Base-by-base conservation (phyloP, 2,888 invertebrate genomes). In the Lutraria lutraria region DNA sequence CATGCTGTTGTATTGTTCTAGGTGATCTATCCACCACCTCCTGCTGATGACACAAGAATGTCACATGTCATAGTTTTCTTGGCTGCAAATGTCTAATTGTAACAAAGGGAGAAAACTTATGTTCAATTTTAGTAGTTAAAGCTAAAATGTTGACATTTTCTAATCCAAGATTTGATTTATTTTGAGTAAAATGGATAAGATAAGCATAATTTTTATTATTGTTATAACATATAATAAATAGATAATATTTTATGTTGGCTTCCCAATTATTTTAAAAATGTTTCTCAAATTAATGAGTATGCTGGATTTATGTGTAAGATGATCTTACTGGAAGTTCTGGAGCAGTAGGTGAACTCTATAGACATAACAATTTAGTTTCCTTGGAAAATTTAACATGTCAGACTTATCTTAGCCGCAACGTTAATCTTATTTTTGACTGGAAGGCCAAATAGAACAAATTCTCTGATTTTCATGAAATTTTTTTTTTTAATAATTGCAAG, bases 391-490 rank as follows among this genome's bases (percentile, higher is more conserved):
- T n/a, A 63, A 63, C 63, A 63, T 63, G n/a, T 68, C 43, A 25
- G 12, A 68, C 63, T 68, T 68, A 68, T 68, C 63, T 68, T 68
- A 13, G 10, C 63, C 25, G n/a, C 25, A 25, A 68, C 63, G n/a
- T 68, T 68, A 68, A 68, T 68, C 63, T 68, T 68, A n/a, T n/a
- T 60, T 60, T 68, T 68, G 63, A 68, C 63, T 25, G n/a, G n/a
- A 68, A 25, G 63, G 63, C 63, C 63, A 68, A 68, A 68, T 68
- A 25, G n/a, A 43, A 43, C 43, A 43, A 43, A 43, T 43, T 43
- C 43, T 43, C 4, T 43, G 43, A 43, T 43, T 43, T 43, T 43
- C 43, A 43, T 43, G 43, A 43, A 43, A 43, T 43, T 2, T 43
- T 43, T 43, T 43, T 43, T 43, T 43, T 43, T 43, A 43, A 43